These are phyloP conservation scores for Stigmatopora argus DNA, from an alignment of 2,113 vertebrate genomes.

Conservation along the genomic window DNA sequence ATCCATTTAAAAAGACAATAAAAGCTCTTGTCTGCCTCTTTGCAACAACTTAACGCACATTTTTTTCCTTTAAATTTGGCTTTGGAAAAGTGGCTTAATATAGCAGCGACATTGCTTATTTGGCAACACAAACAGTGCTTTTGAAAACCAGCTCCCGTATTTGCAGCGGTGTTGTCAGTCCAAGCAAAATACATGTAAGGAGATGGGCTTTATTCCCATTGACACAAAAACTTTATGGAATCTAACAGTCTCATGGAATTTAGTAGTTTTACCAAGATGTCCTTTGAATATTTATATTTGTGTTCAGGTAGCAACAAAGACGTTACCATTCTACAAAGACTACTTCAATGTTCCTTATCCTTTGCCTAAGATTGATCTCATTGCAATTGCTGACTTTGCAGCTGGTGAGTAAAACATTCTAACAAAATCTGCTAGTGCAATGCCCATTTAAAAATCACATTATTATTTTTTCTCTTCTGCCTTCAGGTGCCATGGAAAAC, in stretches of 20 bases:
- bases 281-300: background rate
- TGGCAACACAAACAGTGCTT: background rate
- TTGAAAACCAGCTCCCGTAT: background rate
- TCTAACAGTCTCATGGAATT: background rate
- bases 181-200: background rate
- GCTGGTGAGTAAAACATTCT: constrained; percentile 75
- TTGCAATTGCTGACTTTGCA: constrained; percentile 99
- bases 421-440: constrained; percentile 18
- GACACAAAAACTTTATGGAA: background rate
- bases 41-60: background rate
- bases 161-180: background rate
- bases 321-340: constrained; percentile 98
- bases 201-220: background rate
- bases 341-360: constrained; percentile 99
- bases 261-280: background rate
- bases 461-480: background rate
- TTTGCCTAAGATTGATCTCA: constrained; percentile 98
- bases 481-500: constrained; percentile 99
- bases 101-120: background rate
- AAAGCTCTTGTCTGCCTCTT: background rate
- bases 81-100: background rate
- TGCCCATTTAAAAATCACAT: background rate
- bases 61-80: background rate
- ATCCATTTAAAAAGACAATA: too few species aligned
- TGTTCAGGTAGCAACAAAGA: constrained; percentile 93